Evolutionary conservation across 2,113 vertebrate species (phyloP), one percentile per base, ranked within the genome.

Genomic region (Cryptomyrus ogoouensis): DNA sequence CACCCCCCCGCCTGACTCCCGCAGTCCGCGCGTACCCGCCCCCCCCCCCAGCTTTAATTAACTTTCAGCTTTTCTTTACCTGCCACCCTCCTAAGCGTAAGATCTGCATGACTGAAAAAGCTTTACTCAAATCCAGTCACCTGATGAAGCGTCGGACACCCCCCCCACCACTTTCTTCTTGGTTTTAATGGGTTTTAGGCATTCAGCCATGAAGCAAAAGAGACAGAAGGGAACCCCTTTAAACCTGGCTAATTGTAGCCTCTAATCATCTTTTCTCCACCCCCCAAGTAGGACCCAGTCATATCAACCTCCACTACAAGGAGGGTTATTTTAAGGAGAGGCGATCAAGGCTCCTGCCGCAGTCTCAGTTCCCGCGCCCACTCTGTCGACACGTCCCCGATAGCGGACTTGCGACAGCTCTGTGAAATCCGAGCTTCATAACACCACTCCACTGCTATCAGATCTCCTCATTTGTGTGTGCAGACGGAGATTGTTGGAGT

Each of bases 241-340:
- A 90, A 90, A 88, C 74, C 85, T 77, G 84, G 49, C 85, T 90
- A 90, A 90, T 80, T 90, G 89, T 88, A 80, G 85, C 85, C 35
- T 86, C 62, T 88, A 88, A 90, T 90, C 47, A 87, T 42, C 46
- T 77, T 87, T 90, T 77, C 62, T 87, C 47, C 62, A 24, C 47
- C 21, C 46, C 83, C 53, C 80, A 31, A 70, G 10, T 24, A 19
- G 62, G 49, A 90, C 35, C 5, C 66, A 44, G 10, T 66, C 12
- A 12, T 44, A 42, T 27, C 27, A 21, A 7, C 24, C 84, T 87
- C 27, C 47, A 50, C 19, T 47, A 44, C 52, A 87, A 70, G 56
- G 17, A 8, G 5, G 1, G 5, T 39, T 80, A 24, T 50, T 87
- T 86, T 46, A 50, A 88, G 24, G 19, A 27, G 24, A 50, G 66